phyloP scores from a whole-genome alignment of 2,113 vertebrate species.

The Eretmochelys imbricata region DNA sequence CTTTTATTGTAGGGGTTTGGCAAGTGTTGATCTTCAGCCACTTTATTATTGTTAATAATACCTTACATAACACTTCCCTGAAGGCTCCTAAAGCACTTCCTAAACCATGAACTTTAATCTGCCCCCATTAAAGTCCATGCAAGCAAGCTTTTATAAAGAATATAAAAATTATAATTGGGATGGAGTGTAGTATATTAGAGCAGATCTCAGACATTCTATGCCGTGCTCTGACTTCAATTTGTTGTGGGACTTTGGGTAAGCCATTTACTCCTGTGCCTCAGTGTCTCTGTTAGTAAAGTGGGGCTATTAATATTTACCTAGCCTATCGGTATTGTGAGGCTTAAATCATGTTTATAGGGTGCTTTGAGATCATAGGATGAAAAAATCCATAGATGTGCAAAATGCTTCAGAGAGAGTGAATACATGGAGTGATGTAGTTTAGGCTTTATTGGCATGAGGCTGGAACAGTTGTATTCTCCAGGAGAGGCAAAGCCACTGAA shows the following conservation, averaged over 20 bases:
- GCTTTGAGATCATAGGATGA: not conserved
- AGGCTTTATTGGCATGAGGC: not conserved
- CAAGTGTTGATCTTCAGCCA: not conserved
- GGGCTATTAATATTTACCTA: not conserved
- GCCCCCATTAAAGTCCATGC: not conserved
- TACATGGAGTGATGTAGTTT: not conserved
- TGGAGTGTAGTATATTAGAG: not conserved
- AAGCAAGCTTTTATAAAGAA: not conserved
- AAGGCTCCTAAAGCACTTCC: not conserved
- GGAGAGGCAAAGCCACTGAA: not conserved
- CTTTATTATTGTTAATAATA: not conserved
- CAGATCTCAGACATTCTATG: not conserved
- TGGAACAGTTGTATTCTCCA: not conserved
- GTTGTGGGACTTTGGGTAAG: not conserved
- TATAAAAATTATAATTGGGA: rapidly evolving
- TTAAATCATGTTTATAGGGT: not conserved
- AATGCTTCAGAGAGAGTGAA: not conserved
- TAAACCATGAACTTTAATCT: not conserved
- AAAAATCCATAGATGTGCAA: not conserved
- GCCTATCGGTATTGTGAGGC: not conserved
- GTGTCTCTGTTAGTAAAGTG: not conserved
- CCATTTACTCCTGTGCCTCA: not conserved
- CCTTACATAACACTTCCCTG: not conserved
- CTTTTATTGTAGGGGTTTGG: not conserved
- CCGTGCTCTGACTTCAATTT: not conserved